These are phyloP conservation scores for Sebastes glaucus DNA, from an alignment of 2,797 vertebrate species.

Conservation along the genomic window DNA sequence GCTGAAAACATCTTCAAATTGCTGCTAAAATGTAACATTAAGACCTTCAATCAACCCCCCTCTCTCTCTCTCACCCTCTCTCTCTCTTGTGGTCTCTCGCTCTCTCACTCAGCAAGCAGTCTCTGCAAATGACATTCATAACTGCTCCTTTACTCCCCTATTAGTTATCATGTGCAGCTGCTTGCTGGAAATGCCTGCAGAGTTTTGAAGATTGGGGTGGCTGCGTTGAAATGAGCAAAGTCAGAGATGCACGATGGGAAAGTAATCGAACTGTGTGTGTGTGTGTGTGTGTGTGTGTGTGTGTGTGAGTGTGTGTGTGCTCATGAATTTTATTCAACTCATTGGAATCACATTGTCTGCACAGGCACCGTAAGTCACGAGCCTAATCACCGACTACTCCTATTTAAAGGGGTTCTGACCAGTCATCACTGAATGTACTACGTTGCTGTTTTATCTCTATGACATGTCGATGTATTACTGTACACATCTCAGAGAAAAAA, in stretches of 20 bases:
- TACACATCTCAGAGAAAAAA: slow-evolving; percentile 38
- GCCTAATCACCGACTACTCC: slow-evolving; percentile 34
- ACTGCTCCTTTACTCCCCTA: slow-evolving; percentile 56
- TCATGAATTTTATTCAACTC: slow-evolving; percentile 42
- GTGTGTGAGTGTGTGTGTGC: neutral
- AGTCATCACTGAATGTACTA: slow-evolving; percentile 69
- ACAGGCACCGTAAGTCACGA: slow-evolving; percentile 53
- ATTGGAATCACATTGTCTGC: slow-evolving; percentile 59
- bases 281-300: neutral
- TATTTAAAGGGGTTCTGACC: slow-evolving; percentile 35
- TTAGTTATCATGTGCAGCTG: slow-evolving; percentile 68
- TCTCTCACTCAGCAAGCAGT: slow-evolving; percentile 57
- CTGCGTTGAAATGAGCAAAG: slow-evolving; percentile 41
- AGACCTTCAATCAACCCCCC: slow-evolving; percentile 57
- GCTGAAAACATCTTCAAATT: slow-evolving; percentile 70
- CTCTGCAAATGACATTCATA: slow-evolving; percentile 66
- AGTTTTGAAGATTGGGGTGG: slow-evolving; percentile 45
- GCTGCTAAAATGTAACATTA: slow-evolving; percentile 81
- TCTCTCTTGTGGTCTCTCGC: slow-evolving; percentile 7
- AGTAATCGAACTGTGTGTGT: slow-evolving; percentile 37
- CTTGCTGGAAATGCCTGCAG: slow-evolving; percentile 60
- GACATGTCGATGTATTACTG: slow-evolving; percentile 34
- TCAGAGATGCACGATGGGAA: slow-evolving; percentile 52
- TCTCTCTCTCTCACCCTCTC: neutral
- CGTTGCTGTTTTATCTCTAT: slow-evolving; percentile 36